Conservation (phyloP, 2,888 invertebrate genomes). For the Perizoma flavofasciatum region DNA sequence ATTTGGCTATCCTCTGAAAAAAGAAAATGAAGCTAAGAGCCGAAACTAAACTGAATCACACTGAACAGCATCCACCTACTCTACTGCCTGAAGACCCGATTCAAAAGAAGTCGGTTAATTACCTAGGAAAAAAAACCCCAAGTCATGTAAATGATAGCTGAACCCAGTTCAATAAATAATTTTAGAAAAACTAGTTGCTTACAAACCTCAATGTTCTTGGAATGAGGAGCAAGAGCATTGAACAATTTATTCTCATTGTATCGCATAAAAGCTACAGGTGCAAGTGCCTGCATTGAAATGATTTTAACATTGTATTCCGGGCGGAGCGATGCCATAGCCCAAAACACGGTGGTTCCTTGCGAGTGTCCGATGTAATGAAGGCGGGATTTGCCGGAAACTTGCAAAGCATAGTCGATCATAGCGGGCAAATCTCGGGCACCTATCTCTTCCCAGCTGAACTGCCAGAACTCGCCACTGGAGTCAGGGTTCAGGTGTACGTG, state of each 20-base stretch:
- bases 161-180: not conserved
- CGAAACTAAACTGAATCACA: too few species aligned
- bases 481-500: constrained; percentile 74
- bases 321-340: constrained; percentile 83
- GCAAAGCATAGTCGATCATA: constrained; percentile 87
- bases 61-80: too few species aligned
- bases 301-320: constrained; percentile 87
- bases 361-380: constrained; percentile 92
- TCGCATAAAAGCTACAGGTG: constrained; percentile 85
- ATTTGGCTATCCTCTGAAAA: constrained; percentile 50
- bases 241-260: constrained; percentile 75
- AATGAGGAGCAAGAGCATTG: constrained; percentile 61
- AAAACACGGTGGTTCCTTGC: constrained; percentile 85
- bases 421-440: constrained; percentile 89
- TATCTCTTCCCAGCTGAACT: constrained; percentile 92
- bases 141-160: too few species aligned
- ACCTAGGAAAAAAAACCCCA: too few species aligned
- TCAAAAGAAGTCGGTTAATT: too few species aligned
- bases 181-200: not conserved
- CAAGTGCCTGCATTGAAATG: constrained; percentile 84
- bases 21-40: constrained; percentile 2
- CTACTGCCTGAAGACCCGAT: too few species aligned
- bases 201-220: constrained; percentile 58
- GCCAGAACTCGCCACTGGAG: constrained; percentile 77
- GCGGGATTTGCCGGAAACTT: constrained; percentile 79